Conservation (phyloP, 1,140 invertebrate genomes). For the Brachionus rubens region DNA sequence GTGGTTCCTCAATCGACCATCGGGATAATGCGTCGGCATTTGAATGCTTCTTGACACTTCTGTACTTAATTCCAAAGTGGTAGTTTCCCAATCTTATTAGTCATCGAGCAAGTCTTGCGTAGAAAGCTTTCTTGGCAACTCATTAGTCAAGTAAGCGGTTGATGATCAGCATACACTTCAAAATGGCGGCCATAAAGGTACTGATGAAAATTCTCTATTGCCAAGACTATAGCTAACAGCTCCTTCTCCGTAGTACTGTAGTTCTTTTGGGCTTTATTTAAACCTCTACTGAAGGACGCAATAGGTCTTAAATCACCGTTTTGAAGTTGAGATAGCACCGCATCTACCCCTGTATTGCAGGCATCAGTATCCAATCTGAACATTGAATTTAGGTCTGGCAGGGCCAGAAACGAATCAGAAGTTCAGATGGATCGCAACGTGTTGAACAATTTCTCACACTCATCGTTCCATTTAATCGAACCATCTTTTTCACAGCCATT, state of each 20-base stretch:
- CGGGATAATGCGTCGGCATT: constrained; percentile 48
- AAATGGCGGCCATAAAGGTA: constrained; percentile 60
- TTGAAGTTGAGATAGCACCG: constrained; percentile 55
- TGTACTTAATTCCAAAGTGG: background rate
- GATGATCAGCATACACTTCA: constrained; percentile 61
- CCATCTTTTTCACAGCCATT: background rate
- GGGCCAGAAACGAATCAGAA: background rate
- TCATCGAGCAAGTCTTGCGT: constrained; percentile 1
- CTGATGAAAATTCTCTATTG: constrained; percentile 56
- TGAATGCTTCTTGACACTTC: background rate
- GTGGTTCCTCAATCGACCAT: constrained; percentile 12
- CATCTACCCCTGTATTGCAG: constrained; percentile 56
- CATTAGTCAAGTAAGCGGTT: constrained; percentile 58
- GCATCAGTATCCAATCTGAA: constrained; percentile 61
- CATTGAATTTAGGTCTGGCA: constrained; percentile 51
- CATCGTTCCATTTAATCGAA: constrained; percentile 3
- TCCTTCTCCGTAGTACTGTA: constrained; percentile 57
- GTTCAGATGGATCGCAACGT: background rate
- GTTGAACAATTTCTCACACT: background rate
- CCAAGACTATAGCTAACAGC: constrained; percentile 57
- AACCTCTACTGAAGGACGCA: constrained; percentile 11
- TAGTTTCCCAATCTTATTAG: constrained; percentile 13
- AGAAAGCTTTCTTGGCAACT: constrained; percentile 47
- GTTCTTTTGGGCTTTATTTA: constrained; percentile 5
- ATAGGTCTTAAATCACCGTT: background rate